phyloP scores from a whole-genome alignment of 2,888 invertebrate species.

The Thereva nobilitata region DNA sequence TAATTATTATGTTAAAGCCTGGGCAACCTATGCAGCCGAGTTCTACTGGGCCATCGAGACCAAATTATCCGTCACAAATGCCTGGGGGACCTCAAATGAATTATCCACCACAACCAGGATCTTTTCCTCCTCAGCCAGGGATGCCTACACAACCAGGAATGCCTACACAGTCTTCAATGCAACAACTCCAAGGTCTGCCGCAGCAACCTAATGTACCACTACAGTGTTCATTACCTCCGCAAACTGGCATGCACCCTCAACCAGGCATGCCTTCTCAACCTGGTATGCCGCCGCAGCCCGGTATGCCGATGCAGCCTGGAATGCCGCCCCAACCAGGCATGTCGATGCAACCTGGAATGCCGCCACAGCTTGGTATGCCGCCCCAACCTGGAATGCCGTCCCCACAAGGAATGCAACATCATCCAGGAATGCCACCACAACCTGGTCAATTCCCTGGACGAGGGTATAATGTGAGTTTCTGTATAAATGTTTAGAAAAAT shows the following conservation, averaged over 20 bases:
- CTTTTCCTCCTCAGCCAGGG: conserved; percentile 40
- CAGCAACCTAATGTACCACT: not conserved
- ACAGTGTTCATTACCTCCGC: conserved; percentile 22
- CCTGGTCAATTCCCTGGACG: conserved; percentile 43
- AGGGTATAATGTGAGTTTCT: conserved; percentile 40
- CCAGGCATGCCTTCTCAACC: conserved; percentile 1
- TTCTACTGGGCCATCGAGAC: conserved; percentile 25
- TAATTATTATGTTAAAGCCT: not conserved
- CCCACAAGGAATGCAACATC: conserved; percentile 28
- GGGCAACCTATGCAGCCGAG: conserved; percentile 39
- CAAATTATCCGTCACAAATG: too few relatives aligned
- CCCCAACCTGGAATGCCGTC: conserved; percentile 37
- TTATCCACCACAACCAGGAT: conserved; percentile 19
- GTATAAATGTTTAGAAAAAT: not conserved
- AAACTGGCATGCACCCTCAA: conserved; percentile 3
- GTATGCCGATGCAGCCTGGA: conserved; percentile 19
- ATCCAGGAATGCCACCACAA: conserved; percentile 43
- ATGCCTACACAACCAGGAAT: conserved; percentile 22
- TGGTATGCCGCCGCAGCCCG: conserved; percentile 40
- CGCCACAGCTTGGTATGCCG: conserved; percentile 34
- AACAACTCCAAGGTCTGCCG: too few relatives aligned
- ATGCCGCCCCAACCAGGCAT: not conserved
- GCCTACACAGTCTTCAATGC: not conserved
- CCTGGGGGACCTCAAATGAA: too few relatives aligned
- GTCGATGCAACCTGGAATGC: conserved; percentile 23